phyloP scores from a whole-genome alignment of 1,140 invertebrate species.

The Micrasema longulum region DNA sequence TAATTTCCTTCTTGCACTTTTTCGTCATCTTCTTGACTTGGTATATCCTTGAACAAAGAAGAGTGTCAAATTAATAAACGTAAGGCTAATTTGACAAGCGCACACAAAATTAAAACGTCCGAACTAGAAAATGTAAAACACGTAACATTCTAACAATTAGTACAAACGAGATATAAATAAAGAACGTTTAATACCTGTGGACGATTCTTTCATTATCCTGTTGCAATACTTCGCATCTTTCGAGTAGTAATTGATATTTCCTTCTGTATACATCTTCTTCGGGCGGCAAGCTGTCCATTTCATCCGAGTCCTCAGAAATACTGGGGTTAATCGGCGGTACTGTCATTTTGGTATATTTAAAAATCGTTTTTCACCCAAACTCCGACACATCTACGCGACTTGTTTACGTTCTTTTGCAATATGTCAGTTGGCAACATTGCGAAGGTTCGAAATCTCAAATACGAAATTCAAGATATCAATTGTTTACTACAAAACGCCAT shows the following conservation, averaged over 20 bases:
- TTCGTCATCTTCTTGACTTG: conserved; percentile 71
- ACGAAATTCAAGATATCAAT: not conserved
- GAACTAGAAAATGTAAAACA: no score
- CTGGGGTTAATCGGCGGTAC: conserved; percentile 67
- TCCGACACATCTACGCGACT: conserved; percentile 39
- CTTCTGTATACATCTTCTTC: conserved; percentile 72
- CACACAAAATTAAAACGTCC: conserved; percentile 34
- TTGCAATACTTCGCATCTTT: conserved; percentile 74
- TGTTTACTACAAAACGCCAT: not conserved
- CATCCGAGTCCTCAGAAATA: conserved; percentile 70
- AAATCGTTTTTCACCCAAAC: conserved; percentile 43
- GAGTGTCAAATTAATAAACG: not conserved
- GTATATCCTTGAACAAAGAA: conserved; percentile 67
- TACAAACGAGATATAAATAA: conserved; percentile 18
- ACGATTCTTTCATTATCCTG: conserved; percentile 75
- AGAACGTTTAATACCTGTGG: conserved; percentile 65
- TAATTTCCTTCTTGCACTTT: conserved; percentile 69
- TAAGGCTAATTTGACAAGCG: conserved; percentile 43
- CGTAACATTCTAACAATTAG: conserved; percentile 33
- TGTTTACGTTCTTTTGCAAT: conserved; percentile 43
- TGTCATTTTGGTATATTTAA: conserved; percentile 69
- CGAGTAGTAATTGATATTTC: conserved; percentile 73
- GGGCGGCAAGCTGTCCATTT: conserved; percentile 66
- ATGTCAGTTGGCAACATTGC: conserved; percentile 46
- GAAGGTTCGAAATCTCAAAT: conserved; percentile 20